These are phyloP conservation scores for Nowickia ferox DNA, from an alignment of 2,888 invertebrate genomes.

Conservation along the genomic window DNA sequence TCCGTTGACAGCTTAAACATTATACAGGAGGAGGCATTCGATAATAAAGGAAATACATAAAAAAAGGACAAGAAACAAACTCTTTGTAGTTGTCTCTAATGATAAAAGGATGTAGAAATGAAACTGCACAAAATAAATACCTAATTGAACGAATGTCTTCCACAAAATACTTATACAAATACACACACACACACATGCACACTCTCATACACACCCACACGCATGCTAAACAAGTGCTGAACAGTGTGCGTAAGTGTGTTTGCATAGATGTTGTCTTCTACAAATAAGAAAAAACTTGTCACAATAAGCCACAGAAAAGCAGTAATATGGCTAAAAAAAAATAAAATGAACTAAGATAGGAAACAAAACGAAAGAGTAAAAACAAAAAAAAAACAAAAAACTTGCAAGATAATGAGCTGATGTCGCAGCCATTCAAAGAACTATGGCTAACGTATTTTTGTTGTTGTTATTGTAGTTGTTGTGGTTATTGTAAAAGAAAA, in stretches of 20 bases:
- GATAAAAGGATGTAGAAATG: constrained; percentile 64
- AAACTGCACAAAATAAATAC: constrained; percentile 54
- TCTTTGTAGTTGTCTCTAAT: constrained; percentile 47
- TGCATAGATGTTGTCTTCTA: neutral
- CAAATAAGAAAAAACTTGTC: constrained; percentile 22
- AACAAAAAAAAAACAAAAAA: constrained; percentile 3
- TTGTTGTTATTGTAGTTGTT: neutral
- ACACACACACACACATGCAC: neutral
- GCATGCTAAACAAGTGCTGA: neutral
- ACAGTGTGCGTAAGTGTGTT: neutral
- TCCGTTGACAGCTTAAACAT: constrained; percentile 54
- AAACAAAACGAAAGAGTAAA: constrained; percentile 10
- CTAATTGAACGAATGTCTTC: neutral
- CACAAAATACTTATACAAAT: neutral
- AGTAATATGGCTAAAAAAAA: constrained; percentile 10
- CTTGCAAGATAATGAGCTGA: constrained; percentile 56
- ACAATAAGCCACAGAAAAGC: constrained; percentile 57
- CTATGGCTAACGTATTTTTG: neutral
- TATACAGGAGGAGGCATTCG: constrained; percentile 58
- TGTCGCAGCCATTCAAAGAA: constrained; percentile 51
- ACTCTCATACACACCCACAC: neutral
- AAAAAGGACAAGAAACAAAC: constrained; percentile 39
- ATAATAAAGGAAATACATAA: constrained; percentile 55
- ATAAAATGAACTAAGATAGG: constrained; percentile 43
- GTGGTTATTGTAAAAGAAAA: neutral